A percentile compares a stretch with the other conserved stretches of the same genome.
Conservation (phyloP, 2,113 vertebrate genomes). For the Cephalopterus ornatus region DNA sequence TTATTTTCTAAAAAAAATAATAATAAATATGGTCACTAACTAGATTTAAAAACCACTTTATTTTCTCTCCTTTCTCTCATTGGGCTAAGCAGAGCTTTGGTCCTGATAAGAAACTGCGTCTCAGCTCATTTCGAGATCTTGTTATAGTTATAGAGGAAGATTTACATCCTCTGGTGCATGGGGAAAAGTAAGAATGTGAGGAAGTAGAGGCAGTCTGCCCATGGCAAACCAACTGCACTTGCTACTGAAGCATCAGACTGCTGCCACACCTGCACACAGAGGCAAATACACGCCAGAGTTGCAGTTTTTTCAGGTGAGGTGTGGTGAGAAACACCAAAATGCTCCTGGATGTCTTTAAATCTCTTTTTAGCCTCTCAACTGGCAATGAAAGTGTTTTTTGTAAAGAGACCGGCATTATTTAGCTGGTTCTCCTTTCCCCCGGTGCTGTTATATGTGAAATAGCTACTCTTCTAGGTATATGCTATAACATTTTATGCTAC, state of each 20-base stretch:
- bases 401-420: not conserved
- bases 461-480: not conserved
- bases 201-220: not conserved
- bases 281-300: not conserved
- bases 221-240: not conserved
- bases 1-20: not conserved
- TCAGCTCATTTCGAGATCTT: not conserved
- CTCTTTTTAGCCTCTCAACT: not conserved
- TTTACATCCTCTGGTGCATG: not conserved
- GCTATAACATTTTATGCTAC: not conserved
- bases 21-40: not conserved
- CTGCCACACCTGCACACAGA: not conserved
- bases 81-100: not conserved
- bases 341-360: not conserved
- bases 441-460: not conserved
- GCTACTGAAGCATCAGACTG: not conserved
- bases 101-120: not conserved
- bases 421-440: not conserved
- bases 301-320: not conserved
- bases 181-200: not conserved
- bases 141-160: not conserved
- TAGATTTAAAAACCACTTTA: not conserved
- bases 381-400: not conserved
- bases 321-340: not conserved
- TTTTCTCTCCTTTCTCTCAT: not conserved